Evolutionary conservation across 2,888 invertebrate species (phyloP).

Genomic region (Leucozona laternaria): DNA sequence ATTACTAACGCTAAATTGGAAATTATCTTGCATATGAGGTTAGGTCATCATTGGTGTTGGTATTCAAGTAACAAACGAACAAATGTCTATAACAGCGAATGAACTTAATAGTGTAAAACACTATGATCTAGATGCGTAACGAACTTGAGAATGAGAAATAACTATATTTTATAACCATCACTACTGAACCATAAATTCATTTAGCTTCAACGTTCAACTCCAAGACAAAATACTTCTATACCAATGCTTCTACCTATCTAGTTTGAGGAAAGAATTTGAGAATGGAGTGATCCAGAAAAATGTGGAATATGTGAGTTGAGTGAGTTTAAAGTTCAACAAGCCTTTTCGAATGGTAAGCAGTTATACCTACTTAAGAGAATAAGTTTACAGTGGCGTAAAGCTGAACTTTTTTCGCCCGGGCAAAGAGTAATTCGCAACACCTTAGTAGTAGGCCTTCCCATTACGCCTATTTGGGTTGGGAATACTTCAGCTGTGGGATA

Average conservation of each 20-base stretch:
- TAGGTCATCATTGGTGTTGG: constrained; percentile 6
- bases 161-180: background rate
- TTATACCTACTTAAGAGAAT: background rate
- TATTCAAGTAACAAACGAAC: background rate
- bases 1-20: background rate
- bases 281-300: background rate
- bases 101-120: background rate
- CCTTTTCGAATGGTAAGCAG: background rate
- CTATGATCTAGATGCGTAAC: background rate
- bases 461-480: no score
- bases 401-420: no score
- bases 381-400: no score
- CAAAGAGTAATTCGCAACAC: no score
- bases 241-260: no score
- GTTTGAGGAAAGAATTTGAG: background rate
- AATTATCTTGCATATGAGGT: background rate
- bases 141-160: background rate
- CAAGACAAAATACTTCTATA: background rate
- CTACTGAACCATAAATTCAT: background rate
- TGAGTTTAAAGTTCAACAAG: background rate
- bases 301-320: background rate
- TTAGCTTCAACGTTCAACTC: background rate
- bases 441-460: no score
- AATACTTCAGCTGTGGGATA: no score
- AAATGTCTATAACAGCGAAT: background rate